A percentile compares a stretch with the other conserved stretches of the same genome.
phyloP scores from a whole-genome alignment of 2,113 vertebrate genomes.

The Platysternon megacephalum region DNA sequence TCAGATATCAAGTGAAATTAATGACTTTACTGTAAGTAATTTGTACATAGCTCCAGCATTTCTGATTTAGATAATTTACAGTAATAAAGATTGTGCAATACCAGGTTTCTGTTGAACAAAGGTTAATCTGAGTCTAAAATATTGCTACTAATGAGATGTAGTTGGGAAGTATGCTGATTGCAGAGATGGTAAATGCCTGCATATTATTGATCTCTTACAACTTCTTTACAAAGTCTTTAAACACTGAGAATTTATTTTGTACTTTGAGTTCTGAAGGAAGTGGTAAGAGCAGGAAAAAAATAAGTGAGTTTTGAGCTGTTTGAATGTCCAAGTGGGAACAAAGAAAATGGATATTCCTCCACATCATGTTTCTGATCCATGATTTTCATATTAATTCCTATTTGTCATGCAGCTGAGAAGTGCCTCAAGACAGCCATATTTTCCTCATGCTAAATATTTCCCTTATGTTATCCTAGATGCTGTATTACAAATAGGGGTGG shows the following conservation, averaged over 20 bases:
- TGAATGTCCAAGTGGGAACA: neutral
- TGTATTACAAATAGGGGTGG: neutral
- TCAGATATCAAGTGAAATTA: conserved; percentile 22
- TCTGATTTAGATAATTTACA: conserved; percentile 35
- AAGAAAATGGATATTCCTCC: neutral
- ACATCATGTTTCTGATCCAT: neutral
- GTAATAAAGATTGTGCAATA: conserved; percentile 28
- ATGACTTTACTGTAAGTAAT: neutral
- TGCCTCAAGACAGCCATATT: neutral
- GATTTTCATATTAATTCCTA: neutral
- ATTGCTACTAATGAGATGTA: neutral
- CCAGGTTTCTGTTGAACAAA: neutral
- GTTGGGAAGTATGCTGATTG: neutral
- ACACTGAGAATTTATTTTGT: neutral
- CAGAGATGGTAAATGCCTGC: neutral
- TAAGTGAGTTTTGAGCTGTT: rapidly evolving
- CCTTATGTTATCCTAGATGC: neutral
- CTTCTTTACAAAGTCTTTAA: neutral
- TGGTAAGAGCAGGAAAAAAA: neutral
- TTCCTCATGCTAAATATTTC: neutral
- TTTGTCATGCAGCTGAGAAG: neutral
- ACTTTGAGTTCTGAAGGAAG: neutral
- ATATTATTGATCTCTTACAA: neutral
- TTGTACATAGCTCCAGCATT: neutral
- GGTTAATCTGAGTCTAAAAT: conserved; percentile 16